Base-by-base conservation (phyloP, 2,888 invertebrate species). In the Athalia rosae region DNA sequence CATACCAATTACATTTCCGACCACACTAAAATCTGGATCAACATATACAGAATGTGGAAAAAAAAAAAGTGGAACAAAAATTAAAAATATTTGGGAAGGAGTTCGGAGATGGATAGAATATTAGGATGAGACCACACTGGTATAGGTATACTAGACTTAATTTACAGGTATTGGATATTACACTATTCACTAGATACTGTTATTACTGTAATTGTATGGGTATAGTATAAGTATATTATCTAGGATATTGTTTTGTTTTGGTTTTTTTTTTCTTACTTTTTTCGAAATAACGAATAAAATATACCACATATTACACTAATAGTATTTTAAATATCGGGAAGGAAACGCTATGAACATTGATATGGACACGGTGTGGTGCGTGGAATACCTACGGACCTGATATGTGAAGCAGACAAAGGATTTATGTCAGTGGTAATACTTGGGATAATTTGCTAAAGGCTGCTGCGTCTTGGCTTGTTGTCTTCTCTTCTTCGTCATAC, bases 321-420 rank as follows among this genome's bases (percentile, higher is more conserved):
- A 48, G n/a, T 61, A n/a, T n/a, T 61, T 13, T 61, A 61, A 9
- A 13, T 4, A n/a, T 13, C 13, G 69, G 15, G 11, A 48, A 64
- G 61, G 61, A 15, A 77, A 80, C 78, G 79, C 82, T 81, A 85
- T 84, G 86, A 85, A 89, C 87, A 89, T 86, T 89, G 89, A 89
- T 89, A 89, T 89, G 89, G 62, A 87, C 86, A 86, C 81, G 83
- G 58, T 58, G 71, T 84, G 82, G 82, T 84, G 83, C 81, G 84
- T 83, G 84, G 86, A 86, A 85, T 87, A 83, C 82, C 87, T 88
- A 89, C 85, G 84, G 28, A 87, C 83, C 85, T 89, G 89, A 89
- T 89, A 89, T 89, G 89, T 89, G 85, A 85, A 85, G 82, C 85
- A 50, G 74, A 74, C 47, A 86, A 85, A 87, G 86, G 85, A 85